Conservation (phyloP, 2,113 vertebrate species). For the Neoarius graeffei region DNA sequence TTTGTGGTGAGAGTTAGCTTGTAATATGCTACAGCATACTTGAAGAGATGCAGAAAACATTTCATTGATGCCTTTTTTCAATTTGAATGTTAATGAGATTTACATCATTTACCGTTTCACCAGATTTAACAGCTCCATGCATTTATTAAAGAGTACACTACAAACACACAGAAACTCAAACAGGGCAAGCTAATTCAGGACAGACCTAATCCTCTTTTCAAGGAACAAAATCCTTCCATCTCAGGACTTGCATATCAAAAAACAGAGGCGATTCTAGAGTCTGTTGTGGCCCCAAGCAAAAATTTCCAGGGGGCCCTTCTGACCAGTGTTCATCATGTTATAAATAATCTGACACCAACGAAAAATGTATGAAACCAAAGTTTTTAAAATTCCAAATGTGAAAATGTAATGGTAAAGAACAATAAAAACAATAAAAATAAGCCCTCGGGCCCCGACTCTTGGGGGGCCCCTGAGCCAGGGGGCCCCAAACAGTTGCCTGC, state of each 20-base stretch:
- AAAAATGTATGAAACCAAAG: too few species aligned
- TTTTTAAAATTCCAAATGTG: too few species aligned
- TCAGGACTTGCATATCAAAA: constrained; percentile 19
- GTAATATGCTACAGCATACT: constrained; percentile 64
- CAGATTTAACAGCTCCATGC: constrained; percentile 54
- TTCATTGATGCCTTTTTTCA: constrained; percentile 65
- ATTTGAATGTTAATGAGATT: constrained; percentile 68
- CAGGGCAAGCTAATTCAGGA: constrained; percentile 23
- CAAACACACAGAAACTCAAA: constrained; percentile 51
- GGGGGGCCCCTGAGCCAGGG: too few species aligned
- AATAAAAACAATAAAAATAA: too few species aligned
- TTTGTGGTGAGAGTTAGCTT: constrained; percentile 57
- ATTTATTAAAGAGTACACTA: constrained; percentile 56
- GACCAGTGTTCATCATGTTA: too few species aligned
- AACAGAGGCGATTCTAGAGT: too few species aligned
- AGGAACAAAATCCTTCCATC: constrained; percentile 32
- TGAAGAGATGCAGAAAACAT: constrained; percentile 66
- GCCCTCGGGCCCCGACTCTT: too few species aligned
- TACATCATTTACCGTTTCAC: constrained; percentile 59
- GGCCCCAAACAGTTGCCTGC: too few species aligned
- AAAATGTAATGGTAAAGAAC: too few species aligned
- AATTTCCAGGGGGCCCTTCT: too few species aligned
- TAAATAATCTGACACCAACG: too few species aligned
- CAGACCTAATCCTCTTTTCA: constrained; percentile 47
- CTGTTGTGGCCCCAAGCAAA: too few species aligned